Percentiles rank a stretch among this genome's conserved stretches.
These are phyloP conservation scores for Trichoplusia ni DNA, from an alignment of 1,140 invertebrate genomes.

Conservation along the genomic window DNA sequence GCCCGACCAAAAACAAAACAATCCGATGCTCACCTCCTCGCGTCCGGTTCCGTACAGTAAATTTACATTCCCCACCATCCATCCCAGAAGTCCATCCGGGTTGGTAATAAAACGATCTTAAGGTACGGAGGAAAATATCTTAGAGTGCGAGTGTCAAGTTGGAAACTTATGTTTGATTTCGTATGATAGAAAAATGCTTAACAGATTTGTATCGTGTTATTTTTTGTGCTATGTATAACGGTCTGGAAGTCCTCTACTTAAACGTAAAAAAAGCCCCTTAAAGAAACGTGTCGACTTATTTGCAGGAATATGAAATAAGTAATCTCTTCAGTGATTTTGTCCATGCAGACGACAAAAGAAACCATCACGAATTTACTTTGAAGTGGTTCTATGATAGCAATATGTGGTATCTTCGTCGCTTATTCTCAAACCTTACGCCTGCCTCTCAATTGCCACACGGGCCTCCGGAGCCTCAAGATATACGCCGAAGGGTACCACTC, in stretches of 20 bases:
- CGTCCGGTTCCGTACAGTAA: slow-evolving; percentile 76
- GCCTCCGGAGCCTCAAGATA: slow-evolving; percentile 50
- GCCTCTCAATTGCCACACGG: slow-evolving; percentile 40
- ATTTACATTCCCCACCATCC: slow-evolving; percentile 79
- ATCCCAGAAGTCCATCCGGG: slow-evolving; percentile 77
- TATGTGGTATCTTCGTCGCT: not conserved
- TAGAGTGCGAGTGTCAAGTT: slow-evolving; percentile 47
- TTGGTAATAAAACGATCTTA: slow-evolving; percentile 79
- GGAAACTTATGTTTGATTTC: slow-evolving; percentile 16
- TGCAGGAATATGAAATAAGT: too few species aligned
- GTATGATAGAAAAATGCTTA: not conserved
- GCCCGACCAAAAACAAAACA: slow-evolving; percentile 74
- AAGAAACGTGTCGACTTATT: too few species aligned
- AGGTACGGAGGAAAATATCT: slow-evolving; percentile 72
- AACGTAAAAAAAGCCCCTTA: not conserved
- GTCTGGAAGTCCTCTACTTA: not conserved
- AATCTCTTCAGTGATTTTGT: too few species aligned
- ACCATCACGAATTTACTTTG: too few species aligned
- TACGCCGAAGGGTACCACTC: slow-evolving; percentile 64
- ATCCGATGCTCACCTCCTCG: slow-evolving; percentile 73
- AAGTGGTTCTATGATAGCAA: too few species aligned
- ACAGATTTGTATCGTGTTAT: too few species aligned
- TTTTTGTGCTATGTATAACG: too few species aligned
- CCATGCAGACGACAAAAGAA: too few species aligned
- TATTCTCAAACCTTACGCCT: slow-evolving; percentile 10